Base-by-base conservation (phyloP, 2,888 invertebrate species). In the Drosophila sordidula region DNA sequence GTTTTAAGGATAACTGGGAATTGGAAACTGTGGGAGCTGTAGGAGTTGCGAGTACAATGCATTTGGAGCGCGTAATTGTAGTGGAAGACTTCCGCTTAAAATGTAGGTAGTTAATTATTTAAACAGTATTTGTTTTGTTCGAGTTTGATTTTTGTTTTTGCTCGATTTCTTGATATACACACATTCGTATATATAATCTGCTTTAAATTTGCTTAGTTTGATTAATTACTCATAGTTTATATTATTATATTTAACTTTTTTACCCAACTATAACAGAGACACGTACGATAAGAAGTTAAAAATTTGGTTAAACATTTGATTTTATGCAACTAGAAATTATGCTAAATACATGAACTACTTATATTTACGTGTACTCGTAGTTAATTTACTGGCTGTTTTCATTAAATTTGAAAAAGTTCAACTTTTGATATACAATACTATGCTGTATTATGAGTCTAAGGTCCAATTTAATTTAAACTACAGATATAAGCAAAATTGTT, bases 41-140 rank as follows among this genome's bases (percentile, higher is more conserved):
- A 39, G 61, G 52, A 57, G 45, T 62, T 65, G 57, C 52, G 63
- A 73, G 79, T 65, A 64, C 11, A 61, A 22, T 22, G 22, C 3
- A 9, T 29, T 29, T 3, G 9, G 29, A 29, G 9, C 29, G 29
- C 29, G 29, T 29, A 29, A 29, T 87, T 90, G 87, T 91, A 92
- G 91, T 91, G 91, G 91, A 91, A 91, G 91, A 91, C 91, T 91
- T 92, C 90, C 91, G 91, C 92, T 91, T 92, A 91, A 87, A 90
- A 90, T 86, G 74, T 89, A 78, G 72, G 55, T 70, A 79, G 67
- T 70, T 74, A 56, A 74, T 63, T 64, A 69, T 76, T 74, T 71
- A 70, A 71, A 72, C 52, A 61, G 74, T 77, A 1, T 1, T 18
- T 18, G 18, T 65, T 70, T 61, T 67, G n/a, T 29, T 75, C 63